Evolutionary conservation across 2,797 vertebrate species (phyloP).

Genomic region (Cottoperca gobio): DNA sequence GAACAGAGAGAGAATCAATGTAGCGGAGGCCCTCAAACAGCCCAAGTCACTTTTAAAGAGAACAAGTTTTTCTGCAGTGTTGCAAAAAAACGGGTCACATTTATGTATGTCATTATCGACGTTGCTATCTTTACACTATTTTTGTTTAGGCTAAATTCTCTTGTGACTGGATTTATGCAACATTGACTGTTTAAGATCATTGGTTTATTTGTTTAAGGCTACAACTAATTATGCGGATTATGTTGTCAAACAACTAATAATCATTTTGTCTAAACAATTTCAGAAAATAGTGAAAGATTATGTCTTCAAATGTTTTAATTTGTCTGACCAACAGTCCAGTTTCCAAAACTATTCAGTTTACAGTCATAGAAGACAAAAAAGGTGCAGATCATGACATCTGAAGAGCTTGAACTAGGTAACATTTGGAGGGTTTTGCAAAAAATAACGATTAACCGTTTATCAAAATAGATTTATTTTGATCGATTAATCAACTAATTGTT

Average conservation of each 20-base stretch:
- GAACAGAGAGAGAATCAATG: constrained; percentile 74
- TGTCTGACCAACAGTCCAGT: too few relatives aligned
- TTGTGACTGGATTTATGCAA: neutral
- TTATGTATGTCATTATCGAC: neutral
- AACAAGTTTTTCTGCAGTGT: neutral
- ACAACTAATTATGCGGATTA: neutral
- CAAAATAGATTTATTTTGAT: neutral
- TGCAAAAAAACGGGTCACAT: neutral
- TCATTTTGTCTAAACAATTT: too few relatives aligned
- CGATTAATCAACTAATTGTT: neutral
- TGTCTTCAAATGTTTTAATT: too few relatives aligned
- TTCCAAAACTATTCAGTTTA: neutral
- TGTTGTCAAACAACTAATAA: too few relatives aligned
- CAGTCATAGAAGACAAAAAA: neutral
- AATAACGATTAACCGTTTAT: neutral
- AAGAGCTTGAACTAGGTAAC: neutral
- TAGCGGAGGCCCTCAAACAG: constrained; percentile 51
- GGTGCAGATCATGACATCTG: neutral
- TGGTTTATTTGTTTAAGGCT: neutral
- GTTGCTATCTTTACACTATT: neutral
- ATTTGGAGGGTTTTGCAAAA: neutral
- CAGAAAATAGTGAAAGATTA: too few relatives aligned
- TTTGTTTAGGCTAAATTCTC: neutral
- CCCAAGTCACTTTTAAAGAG: constrained; percentile 1
- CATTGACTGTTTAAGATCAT: neutral